Percentiles rank a stretch among this genome's conserved stretches.
These are phyloP conservation scores for Erebia ligea DNA, from an alignment of 2,888 invertebrate species.

Conservation along the genomic window DNA sequence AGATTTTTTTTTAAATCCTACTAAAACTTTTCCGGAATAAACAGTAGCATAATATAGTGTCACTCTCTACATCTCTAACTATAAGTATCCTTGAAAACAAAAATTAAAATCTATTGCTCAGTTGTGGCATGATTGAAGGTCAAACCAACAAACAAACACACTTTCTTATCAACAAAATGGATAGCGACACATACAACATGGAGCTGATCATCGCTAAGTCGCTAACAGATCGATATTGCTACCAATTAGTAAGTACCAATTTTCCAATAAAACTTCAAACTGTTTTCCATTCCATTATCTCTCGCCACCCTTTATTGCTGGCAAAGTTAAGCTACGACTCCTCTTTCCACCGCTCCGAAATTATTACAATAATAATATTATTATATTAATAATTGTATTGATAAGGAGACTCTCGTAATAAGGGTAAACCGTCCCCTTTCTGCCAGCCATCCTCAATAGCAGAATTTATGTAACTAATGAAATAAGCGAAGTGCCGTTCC, in stretches of 20 bases:
- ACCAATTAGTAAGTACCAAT: conserved; percentile 82
- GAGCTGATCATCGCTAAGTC: conserved; percentile 41
- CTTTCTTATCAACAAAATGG: neutral
- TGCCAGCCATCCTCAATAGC: conserved; percentile 83
- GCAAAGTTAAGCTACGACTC: conserved; percentile 80
- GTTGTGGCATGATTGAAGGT: too few species aligned
- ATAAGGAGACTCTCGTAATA: conserved; percentile 84
- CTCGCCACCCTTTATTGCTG: conserved; percentile 81
- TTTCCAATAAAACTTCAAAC: conserved; percentile 84
- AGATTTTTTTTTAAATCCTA: too few species aligned
- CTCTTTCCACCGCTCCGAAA: conserved; percentile 76
- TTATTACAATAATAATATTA: conserved; percentile 84
- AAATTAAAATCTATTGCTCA: too few species aligned
- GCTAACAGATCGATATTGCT: conserved; percentile 76
- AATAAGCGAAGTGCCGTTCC: conserved; percentile 80
- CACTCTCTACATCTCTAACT: too few species aligned
- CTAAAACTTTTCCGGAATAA: too few species aligned
- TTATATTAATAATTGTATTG: conserved; percentile 84
- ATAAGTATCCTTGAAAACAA: too few species aligned
- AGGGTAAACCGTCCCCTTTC: conserved; percentile 83
- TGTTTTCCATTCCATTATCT: conserved; percentile 84
- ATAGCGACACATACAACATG: neutral
- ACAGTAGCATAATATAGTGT: too few species aligned
- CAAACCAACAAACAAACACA: neutral
- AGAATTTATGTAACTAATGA: conserved; percentile 84